These are phyloP conservation scores for Anableps anableps DNA, from an alignment of 2,797 vertebrate species.

Conservation along the genomic window DNA sequence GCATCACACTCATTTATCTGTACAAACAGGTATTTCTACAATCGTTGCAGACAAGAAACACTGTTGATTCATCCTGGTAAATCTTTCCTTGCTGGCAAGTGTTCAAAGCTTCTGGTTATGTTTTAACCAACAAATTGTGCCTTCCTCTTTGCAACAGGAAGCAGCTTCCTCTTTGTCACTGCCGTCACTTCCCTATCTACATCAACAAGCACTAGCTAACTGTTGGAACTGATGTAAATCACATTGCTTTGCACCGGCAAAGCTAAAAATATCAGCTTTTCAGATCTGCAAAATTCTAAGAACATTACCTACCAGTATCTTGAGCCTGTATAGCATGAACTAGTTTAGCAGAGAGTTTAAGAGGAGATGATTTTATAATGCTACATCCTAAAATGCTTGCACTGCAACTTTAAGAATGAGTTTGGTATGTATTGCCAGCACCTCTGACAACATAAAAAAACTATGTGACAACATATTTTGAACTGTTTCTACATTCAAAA, in stretches of 20 bases:
- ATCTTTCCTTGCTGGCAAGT: not conserved
- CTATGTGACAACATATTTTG: not conserved
- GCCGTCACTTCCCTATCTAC: not conserved
- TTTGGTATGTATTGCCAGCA: not conserved
- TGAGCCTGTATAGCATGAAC: not conserved
- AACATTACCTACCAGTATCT: not conserved
- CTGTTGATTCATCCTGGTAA: not conserved
- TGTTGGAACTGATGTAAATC: not conserved
- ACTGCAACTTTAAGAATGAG: not conserved
- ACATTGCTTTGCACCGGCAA: not conserved
- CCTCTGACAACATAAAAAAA: not conserved
- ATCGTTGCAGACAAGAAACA: not conserved
- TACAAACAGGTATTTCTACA: not conserved
- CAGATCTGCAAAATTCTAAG: not conserved
- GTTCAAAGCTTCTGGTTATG: not conserved
- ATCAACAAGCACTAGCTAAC: not conserved
- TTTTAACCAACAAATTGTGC: not conserved
- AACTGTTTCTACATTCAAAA: too few relatives aligned
- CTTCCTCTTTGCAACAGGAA: not conserved
- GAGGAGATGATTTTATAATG: not conserved
- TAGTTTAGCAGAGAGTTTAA: not conserved
- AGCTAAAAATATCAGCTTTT: not conserved
- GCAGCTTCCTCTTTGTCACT: not conserved
- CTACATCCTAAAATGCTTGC: not conserved
- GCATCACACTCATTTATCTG: not conserved